Evolutionary conservation across 2,113 vertebrate genomes (phyloP), one percentile per base, ranked within the genome.

Genomic region (Orcinus orca): DNA sequence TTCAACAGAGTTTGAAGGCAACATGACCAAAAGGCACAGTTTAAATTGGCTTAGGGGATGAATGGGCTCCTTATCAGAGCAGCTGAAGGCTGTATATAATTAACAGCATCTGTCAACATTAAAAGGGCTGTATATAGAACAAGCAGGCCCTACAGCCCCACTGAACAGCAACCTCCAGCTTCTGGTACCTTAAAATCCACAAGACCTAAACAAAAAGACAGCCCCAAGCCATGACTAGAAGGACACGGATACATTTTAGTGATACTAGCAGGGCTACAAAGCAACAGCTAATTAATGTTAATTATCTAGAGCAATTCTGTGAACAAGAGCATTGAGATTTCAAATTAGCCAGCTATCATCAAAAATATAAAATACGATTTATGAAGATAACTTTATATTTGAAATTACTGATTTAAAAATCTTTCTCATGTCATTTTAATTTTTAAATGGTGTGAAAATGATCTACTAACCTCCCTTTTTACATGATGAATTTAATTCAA

Each of bases 251-350:
- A 71, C 23, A 91, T 96, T 98, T 96, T 50, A 97, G 96, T 21
- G 47, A 96, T 92, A 95, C 20, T 88, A 89, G 90, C 93, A 96
- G 86, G 92, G 95, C 68, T 90, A 91, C 90, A 97, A 95, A 38
- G 87, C 83, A 97, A 97, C 76, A 93, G 98, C 97, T 98, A 97
- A 98, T 98, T 92, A 92, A 91, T 90, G 94, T 31, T 96, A 97
- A 98, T 98, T 97, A 97, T 74, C 94, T 97, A 96, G 95, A 98
- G 98, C 95, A 98, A 98, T 97, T 96, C 97, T 97, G 98, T 98
- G 97, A 98, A 96, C 91, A 89, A 96, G 91, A 96, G 96, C 90
- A 53, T 8, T 6, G 91, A 55, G 77, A 93, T 79, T 93, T 98
- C 93, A 96, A 89, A 94, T 38, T 97, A 97, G 81, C 92, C 92